Conservation (phyloP, 2,113 vertebrate genomes). For the Colinus virginianus region DNA sequence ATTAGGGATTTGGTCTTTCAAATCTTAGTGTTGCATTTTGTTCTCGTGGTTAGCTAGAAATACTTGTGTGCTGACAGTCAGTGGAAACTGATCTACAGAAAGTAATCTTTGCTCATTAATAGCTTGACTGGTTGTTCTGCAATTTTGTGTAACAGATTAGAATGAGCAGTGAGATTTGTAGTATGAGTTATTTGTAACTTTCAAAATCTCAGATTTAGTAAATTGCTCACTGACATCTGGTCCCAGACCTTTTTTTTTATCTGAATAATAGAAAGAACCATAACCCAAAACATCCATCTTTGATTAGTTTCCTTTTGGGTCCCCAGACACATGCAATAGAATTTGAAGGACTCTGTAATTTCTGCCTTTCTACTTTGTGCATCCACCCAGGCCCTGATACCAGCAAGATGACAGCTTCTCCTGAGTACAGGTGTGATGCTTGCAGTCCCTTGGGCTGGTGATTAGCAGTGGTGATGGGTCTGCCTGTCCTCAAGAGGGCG, state of each 20-base stretch:
- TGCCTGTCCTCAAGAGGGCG: neutral
- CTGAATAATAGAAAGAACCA: neutral
- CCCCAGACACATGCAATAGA: neutral
- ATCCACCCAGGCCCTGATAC: neutral
- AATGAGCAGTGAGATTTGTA: neutral
- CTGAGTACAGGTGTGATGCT: neutral
- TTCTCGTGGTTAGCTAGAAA: neutral
- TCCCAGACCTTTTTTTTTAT: neutral
- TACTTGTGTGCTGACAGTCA: slow-evolving; percentile 49
- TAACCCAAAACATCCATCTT: neutral
- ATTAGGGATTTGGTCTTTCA: slow-evolving; percentile 19
- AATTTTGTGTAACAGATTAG: slow-evolving; percentile 14
- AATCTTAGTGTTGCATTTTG: slow-evolving; percentile 16
- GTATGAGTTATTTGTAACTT: slow-evolving; percentile 36
- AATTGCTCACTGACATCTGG: neutral
- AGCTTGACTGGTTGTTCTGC: slow-evolving; percentile 2
- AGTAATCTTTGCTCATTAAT: slow-evolving; percentile 39
- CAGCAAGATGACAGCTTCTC: rapidly evolving
- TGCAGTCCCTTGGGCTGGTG: neutral
- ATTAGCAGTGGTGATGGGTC: neutral
- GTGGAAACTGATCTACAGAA: slow-evolving; percentile 30
- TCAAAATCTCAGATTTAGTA: neutral
- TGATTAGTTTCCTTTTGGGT: neutral
- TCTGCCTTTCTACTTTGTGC: neutral
- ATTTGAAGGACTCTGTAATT: neutral